phyloP scores from a whole-genome alignment of 2,797 vertebrate genomes.

The Protonibea diacanthus region DNA sequence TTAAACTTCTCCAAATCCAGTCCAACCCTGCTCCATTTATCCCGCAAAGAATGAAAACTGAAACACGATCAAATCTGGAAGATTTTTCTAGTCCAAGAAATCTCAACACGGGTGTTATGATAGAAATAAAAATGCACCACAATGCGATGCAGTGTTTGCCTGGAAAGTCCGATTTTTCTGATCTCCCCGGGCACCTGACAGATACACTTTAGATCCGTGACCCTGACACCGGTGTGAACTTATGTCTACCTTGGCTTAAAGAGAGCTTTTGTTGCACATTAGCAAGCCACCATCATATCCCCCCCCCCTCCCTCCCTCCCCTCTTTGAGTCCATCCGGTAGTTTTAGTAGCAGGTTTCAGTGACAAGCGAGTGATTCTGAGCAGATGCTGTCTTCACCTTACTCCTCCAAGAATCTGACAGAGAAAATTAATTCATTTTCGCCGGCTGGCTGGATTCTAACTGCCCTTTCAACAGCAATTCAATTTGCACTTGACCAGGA shows the following conservation, averaged over 20 bases:
- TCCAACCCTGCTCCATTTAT: conserved; percentile 3
- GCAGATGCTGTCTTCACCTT: conserved; percentile 47
- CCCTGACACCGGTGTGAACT: conserved; percentile 18
- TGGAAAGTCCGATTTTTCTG: conserved; percentile 13
- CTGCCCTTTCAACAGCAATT: conserved; percentile 58
- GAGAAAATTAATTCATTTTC: conserved; percentile 51
- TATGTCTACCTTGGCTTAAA: not conserved
- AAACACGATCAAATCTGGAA: conserved; percentile 7
- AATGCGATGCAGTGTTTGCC: conserved; percentile 10
- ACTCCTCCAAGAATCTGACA: conserved; percentile 54
- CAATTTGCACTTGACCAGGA: conserved; percentile 60
- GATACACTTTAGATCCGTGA: conserved; percentile 8
- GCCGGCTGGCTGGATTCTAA: conserved; percentile 29
- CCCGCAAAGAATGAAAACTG: conserved; percentile 25
- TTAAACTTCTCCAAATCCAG: no score
- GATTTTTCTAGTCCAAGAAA: conserved; percentile 1
- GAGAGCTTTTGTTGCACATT: conserved; percentile 14
- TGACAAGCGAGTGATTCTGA: conserved; percentile 41
- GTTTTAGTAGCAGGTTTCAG: conserved; percentile 19
- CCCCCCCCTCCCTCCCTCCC: not conserved
- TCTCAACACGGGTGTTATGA: not conserved
- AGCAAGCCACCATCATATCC: conserved; percentile 5
- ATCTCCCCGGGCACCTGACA: not conserved
- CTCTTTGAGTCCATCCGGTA: not conserved
- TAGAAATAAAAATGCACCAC: conserved; percentile 11